Percentiles rank a stretch among this genome's conserved stretches.
Evolutionary conservation across 92 coral and sea anemone genomes (phyloP).

Genomic region (Porites divaricata): DNA sequence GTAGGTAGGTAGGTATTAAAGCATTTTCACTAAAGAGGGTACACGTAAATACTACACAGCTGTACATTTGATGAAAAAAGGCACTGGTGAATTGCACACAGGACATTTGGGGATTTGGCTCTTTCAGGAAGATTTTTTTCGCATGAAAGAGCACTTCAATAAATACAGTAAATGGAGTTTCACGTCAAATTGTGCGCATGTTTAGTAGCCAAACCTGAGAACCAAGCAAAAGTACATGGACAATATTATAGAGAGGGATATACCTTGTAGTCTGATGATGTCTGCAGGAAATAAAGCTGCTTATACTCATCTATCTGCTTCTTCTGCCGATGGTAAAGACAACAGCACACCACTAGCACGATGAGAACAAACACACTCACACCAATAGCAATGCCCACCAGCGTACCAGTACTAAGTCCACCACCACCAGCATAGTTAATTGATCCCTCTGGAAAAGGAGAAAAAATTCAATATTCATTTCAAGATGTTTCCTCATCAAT

Average conservation of each 20-base stretch:
- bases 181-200: background rate
- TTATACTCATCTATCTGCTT: constrained; percentile 78
- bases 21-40: too few relatives aligned
- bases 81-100: too few relatives aligned
- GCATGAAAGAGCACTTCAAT: too few relatives aligned
- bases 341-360: constrained; percentile 42
- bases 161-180: too few relatives aligned
- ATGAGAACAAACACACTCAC: constrained; percentile 60
- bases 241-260: background rate
- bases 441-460: background rate
- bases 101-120: too few relatives aligned
- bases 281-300: constrained; percentile 71
- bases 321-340: constrained; percentile 77
- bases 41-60: too few relatives aligned
- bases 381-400: constrained; percentile 67
- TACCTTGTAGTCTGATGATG: constrained; percentile 78
- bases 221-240: background rate
- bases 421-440: background rate
- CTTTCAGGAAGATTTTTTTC: too few relatives aligned
- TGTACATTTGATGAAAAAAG: too few relatives aligned
- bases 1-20: too few relatives aligned
- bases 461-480: background rate
- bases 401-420: constrained; percentile 16
- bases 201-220: background rate
- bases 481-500: too few relatives aligned